phyloP scores from a whole-genome alignment of 2,113 vertebrate species.

The Felis chaus region DNA sequence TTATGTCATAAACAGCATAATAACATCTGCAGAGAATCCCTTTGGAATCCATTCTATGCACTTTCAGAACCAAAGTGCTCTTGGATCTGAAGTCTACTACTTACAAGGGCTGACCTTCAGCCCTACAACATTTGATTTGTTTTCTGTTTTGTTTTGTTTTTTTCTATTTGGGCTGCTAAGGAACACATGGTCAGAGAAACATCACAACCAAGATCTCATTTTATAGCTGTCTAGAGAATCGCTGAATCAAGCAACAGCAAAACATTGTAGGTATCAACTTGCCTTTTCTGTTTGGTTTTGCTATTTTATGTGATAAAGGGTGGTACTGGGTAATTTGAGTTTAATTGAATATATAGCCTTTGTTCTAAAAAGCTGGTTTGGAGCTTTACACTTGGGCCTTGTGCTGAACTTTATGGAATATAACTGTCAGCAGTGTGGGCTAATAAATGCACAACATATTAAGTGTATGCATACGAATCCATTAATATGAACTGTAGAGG shows the following conservation, averaged over 20 bases:
- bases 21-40: constrained; percentile 79
- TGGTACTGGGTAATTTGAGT: constrained; percentile 32
- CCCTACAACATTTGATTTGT: background rate
- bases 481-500: background rate
- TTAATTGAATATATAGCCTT: constrained; percentile 51
- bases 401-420: background rate
- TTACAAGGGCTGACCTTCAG: constrained; percentile 63
- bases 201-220: constrained; percentile 72
- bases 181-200: constrained; percentile 60
- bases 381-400: background rate
- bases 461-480: background rate
- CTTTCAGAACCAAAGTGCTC: constrained; percentile 59
- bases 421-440: constrained; percentile 7
- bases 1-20: constrained; percentile 81
- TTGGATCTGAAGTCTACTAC: constrained; percentile 58
- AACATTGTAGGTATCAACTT: constrained; percentile 52
- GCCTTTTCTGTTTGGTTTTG: constrained; percentile 32
- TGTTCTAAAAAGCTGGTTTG: constrained; percentile 27
- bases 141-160: background rate
- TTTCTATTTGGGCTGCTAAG: constrained; percentile 44
- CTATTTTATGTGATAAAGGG: background rate
- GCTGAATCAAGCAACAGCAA: constrained; percentile 52
- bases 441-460: constrained; percentile 10
- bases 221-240: constrained; percentile 73
- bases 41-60: constrained; percentile 55